phyloP scores from a whole-genome alignment of 2,888 invertebrate genomes.

The Schrankia costaestrigalis region DNA sequence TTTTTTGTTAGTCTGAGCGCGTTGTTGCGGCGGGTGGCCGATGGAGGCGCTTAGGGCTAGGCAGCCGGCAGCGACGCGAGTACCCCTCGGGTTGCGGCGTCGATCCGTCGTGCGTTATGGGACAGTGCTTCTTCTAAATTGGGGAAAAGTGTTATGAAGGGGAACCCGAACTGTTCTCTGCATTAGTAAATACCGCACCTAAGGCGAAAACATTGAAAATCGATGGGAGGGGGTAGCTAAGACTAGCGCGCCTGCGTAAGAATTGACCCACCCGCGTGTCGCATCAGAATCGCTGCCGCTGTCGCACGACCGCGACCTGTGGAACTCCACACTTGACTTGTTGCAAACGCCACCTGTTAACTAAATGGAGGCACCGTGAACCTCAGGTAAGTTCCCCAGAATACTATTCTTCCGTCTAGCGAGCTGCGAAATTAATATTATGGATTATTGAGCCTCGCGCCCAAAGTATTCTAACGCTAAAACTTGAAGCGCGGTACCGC shows the following conservation, averaged over 20 bases:
- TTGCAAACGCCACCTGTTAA: slow-evolving; percentile 74
- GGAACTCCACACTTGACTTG: slow-evolving; percentile 58
- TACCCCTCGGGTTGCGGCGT: slow-evolving; percentile 20
- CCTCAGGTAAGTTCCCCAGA: slow-evolving; percentile 54
- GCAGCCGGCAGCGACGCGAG: slow-evolving; percentile 13
- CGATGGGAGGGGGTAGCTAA: slow-evolving; percentile 58
- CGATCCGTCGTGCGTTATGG: slow-evolving; percentile 20
- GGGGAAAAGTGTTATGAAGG: slow-evolving; percentile 59
- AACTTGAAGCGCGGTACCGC: slow-evolving; percentile 12
- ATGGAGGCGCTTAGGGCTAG: slow-evolving; percentile 2
- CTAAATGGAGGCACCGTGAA: slow-evolving; percentile 66
- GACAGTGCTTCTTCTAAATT: slow-evolving; percentile 39
- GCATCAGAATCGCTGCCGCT: slow-evolving; percentile 52
- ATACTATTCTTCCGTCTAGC: slow-evolving; percentile 9
- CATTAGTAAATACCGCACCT: slow-evolving; percentile 71
- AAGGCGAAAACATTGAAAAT: slow-evolving; percentile 65
- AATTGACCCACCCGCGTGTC: slow-evolving; percentile 50
- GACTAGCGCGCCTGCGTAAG: slow-evolving; percentile 57
- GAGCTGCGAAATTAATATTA: slow-evolving; percentile 9
- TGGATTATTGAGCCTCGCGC: too few relatives aligned
- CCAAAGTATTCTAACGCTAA: slow-evolving; percentile 9
- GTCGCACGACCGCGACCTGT: slow-evolving; percentile 61
- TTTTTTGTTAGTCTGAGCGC: background rate
- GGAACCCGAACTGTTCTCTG: slow-evolving; percentile 58
- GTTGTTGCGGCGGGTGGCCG: slow-evolving; percentile 2